Evolutionary conservation across 2,888 invertebrate species (phyloP), one percentile per base, ranked within the genome.

Genomic region (Agrochola circellaris): DNA sequence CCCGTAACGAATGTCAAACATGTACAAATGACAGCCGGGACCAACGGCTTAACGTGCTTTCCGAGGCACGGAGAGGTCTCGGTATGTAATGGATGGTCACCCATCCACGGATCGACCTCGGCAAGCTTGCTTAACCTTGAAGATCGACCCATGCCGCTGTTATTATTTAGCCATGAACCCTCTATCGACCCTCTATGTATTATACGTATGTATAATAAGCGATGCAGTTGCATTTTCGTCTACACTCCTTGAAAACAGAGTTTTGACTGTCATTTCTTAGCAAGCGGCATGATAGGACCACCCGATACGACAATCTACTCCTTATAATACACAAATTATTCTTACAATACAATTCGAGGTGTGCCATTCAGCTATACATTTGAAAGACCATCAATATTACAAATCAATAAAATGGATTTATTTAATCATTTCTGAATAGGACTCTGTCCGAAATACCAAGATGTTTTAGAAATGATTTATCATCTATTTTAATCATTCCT

Each of bases 321-420:
- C 9, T 11, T n/a, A 66, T 3, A 20, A 64, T 8, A 5, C 15
- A 38, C 38, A 34, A 26, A 56, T 56, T 42, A 56, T 82, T 30
- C 17, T 38, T 17, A 58, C 30, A 20, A n/a, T 54, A 61, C 61
- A 74, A 73, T 68, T 64, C 34, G 17, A 74, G 48, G 48, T 30
- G 71, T 42, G 70, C 51, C 71, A 51, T 65, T 60, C n/a, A 73
- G 42, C 34, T n/a, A 23, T 64, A 67, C 45, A 51, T 61, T 74
- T 54, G 66, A 66, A 69, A 45, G 78, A 58, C 30, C 68, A 68
- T 84, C n/a, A 61, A 77, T 56, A 56, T 82, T 64, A 42, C 26
- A 70, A 71, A 73, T 78, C 75, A 73, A 79, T 85, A 65, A 78
- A 83, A 62, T 38, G 4, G n/a, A 84, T 67, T 73, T 60, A 77